Base-by-base conservation (phyloP, 2,888 invertebrate genomes). In the Chironomus tentans region DNA sequence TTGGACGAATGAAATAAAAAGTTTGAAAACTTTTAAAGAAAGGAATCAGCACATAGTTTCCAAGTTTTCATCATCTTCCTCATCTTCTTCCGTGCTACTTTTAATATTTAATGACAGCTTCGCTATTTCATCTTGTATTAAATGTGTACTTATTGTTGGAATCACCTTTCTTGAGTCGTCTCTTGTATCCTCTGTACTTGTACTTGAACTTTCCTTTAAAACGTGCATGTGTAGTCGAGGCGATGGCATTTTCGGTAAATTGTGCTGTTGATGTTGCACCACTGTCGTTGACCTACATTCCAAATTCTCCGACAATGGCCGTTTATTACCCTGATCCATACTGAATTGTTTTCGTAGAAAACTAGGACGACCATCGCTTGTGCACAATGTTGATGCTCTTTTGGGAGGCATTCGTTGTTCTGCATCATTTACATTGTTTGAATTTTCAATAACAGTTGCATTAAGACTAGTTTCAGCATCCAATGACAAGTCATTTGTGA, bases 91-190 rank as follows among this genome's bases (percentile, higher is more conserved):
- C 50, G 83, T 83, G 80, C 84, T 84, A 78, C 83, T 84, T 78
- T 84, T 84, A 46, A 84, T 84, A 77, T 84, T 84, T 47, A 83
- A 84, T 68, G 84, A 84, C 18, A 84, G 78, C 78, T 84, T 84
- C n/a, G 82, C 84, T 50, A 84, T 84, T 80, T 84, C 84, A 78
- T 84, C 84, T 78, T 84, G 84, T 48, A 84, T 83, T 68, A 83
- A 78, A 78, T 84, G 81, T 47, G 84, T 84, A 78, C 83, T 84
- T 6, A 84, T 84, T 78, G 82, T 82, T 7, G 84, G 84, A 79
- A 84, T 84, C 56, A 62, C 56, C 76, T 75, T 77, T 46, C 79
- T 78, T 61, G 82, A 81, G 56, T 83, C 83, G 6, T 69, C 69
- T n/a, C 13, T 13, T 1, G 83, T 82, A 77, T 84, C 84, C 77